Evolutionary conservation across 2,113 vertebrate genomes (phyloP), one percentile per base, ranked within the genome.

Genomic region (Piaya cayana): DNA sequence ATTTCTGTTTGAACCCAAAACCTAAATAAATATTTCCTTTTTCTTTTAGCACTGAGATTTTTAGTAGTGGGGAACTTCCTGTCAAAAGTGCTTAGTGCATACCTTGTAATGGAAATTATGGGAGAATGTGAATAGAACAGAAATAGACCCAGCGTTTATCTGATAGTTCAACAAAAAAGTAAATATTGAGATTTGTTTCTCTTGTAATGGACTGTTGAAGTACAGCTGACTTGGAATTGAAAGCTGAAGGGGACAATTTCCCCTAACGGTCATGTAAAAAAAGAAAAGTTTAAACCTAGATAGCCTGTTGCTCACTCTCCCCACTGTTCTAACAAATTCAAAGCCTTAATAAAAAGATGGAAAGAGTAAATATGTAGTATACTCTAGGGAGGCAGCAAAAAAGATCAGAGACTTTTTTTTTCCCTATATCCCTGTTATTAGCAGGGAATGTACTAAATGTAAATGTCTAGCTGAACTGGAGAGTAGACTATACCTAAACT

Each of bases 121-220:
- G 91, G 86, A 92, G 93, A 96, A 95, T 82, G 87, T 85, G 94
- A 92, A 90, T 87, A 95, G 93, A 91, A 95, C 95, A 97, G 94
- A 97, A 95, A 95, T 95, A 95, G 96, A 95, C 89, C 52, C 45
- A 93, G 67, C 78, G 89, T 96, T 95, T 96, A 95, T 95, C 95
- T 92, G 94, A 95, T 90, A 87, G 91, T 91, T 91, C 81, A 85
- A 72, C 89, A 74, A 32, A 93, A 93, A 96, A 96, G 94, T 96
- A 95, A 96, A 96, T 97, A 97, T 77, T 95, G 89, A 95, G 95
- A 92, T 91, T 95, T 91, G 87, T 92, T 95, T 95, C 94, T 91
- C 76, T 72, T 89, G 89, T 95, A 92, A 96, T 84, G 86, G 47
- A 47, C 83, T 91, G 78, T 84, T 96, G 93, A 95, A 95, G 77